A percentile compares a stretch with the other conserved stretches of the same genome.
phyloP scores from a whole-genome alignment of 2,113 vertebrate species.

The Nymphicus hollandicus region DNA sequence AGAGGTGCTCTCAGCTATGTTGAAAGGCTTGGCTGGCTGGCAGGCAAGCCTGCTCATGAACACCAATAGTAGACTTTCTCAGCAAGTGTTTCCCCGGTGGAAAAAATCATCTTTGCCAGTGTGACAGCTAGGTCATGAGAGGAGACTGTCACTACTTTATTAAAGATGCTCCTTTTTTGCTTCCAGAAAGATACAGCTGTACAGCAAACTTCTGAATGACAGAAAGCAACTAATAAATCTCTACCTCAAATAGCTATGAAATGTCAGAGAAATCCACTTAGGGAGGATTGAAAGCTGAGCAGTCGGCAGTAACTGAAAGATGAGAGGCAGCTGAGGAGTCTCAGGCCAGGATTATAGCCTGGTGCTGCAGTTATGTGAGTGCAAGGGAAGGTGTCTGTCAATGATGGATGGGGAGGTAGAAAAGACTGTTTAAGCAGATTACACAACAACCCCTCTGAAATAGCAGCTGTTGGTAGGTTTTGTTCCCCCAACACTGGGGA shows the following conservation, averaged over 20 bases:
- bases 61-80: neutral
- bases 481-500: neutral
- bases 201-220: neutral
- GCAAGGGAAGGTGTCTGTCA: neutral
- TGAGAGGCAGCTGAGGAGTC: neutral
- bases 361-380: fast-evolving
- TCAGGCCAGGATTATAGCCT: neutral
- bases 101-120: neutral
- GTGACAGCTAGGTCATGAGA: neutral
- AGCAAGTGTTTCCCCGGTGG: neutral
- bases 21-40: neutral
- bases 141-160: neutral
- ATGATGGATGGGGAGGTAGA: neutral
- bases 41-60: neutral
- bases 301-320: neutral
- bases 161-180: neutral
- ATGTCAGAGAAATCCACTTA: neutral
- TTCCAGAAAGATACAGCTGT: neutral
- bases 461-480: neutral
- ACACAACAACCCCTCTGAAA: neutral
- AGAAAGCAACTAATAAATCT: neutral
- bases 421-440: neutral
- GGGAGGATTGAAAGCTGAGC: neutral
- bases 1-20: neutral
- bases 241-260: neutral